These are phyloP conservation scores for Atherix ibis DNA, from an alignment of 2,888 invertebrate genomes.

Conservation along the genomic window DNA sequence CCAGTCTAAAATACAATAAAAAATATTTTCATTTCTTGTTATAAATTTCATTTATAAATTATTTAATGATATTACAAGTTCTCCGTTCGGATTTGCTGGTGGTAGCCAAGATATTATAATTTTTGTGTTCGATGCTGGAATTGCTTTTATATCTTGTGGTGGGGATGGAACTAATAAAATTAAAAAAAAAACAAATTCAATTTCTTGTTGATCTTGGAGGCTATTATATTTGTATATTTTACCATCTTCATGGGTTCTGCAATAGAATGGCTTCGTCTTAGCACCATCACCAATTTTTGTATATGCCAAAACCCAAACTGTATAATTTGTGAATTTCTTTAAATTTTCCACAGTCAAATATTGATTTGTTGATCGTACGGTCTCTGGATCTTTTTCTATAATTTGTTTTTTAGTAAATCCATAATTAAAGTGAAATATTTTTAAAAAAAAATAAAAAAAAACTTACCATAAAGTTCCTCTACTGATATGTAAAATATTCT, in stretches of 20 bases:
- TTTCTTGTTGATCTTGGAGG: background rate
- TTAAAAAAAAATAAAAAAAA: constrained; percentile 3
- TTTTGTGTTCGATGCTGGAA: constrained; percentile 69
- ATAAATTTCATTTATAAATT: no score
- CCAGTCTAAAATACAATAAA: constrained; percentile 31
- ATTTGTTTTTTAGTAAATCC: no score
- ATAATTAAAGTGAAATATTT: no score
- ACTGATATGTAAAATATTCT: constrained; percentile 66
- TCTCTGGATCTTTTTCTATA: constrained; percentile 54
- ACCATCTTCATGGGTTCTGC: constrained; percentile 84
- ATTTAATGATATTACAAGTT: constrained; percentile 52
- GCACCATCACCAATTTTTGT: constrained; percentile 83
- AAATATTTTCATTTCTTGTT: background rate
- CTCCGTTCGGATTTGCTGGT: constrained; percentile 69
- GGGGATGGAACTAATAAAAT: constrained; percentile 60
- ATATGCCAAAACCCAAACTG: constrained; percentile 75
- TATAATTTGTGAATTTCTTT: constrained; percentile 80
- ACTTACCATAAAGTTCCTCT: constrained; percentile 62
- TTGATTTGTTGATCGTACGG: constrained; percentile 46
- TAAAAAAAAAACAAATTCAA: constrained; percentile 14
- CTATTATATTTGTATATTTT: constrained; percentile 11
- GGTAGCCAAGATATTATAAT: constrained; percentile 83
- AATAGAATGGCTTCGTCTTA: constrained; percentile 65
- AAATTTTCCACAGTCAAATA: constrained; percentile 48
- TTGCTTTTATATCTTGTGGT: constrained; percentile 81